These are phyloP conservation scores for Brienomyrus longianalis DNA, from an alignment of 2,113 vertebrate genomes.

Conservation along the genomic window DNA sequence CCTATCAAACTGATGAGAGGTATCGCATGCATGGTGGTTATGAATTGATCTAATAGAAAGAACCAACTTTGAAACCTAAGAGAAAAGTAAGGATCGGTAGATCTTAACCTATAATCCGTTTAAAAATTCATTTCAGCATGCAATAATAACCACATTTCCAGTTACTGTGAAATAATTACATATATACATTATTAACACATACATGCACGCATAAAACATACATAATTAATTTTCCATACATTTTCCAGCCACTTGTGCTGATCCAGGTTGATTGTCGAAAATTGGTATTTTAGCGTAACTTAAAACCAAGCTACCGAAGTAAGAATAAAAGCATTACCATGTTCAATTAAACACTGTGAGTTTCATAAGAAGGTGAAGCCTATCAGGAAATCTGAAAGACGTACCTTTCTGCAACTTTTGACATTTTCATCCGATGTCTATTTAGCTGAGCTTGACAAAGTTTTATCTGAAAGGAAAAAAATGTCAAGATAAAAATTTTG, in stretches of 20 bases:
- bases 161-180: not conserved
- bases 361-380: not conserved
- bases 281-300: not conserved
- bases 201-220: constrained; percentile 3
- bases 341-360: not conserved
- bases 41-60: not conserved
- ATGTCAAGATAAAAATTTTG: not conserved
- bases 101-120: not conserved
- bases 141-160: not conserved
- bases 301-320: not conserved
- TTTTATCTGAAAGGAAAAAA: not conserved
- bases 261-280: not conserved
- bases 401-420: constrained; percentile 67
- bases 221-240: not conserved
- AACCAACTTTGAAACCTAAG: not conserved
- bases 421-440: constrained; percentile 51
- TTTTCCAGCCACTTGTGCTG: not conserved
- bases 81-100: not conserved
- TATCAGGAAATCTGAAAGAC: constrained; percentile 18
- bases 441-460: constrained; percentile 71
- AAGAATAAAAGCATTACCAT: not conserved
- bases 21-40: constrained; percentile 12
- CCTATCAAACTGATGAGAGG: constrained; percentile 68
- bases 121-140: not conserved
- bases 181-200: not conserved